phyloP scores from a whole-genome alignment of 1,140 invertebrate species.

The Danaus plexippus region DNA sequence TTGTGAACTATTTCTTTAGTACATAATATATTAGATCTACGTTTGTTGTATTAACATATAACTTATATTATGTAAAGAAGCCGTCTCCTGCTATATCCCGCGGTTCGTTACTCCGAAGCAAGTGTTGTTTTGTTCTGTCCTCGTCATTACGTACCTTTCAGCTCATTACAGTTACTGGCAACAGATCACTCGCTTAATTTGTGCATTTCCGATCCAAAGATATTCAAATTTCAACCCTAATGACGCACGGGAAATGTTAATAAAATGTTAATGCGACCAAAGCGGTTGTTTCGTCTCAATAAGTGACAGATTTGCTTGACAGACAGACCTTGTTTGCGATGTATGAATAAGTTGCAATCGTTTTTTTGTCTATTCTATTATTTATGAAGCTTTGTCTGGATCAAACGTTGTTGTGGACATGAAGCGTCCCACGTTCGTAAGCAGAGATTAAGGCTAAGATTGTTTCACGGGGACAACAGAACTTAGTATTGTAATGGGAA shows the following conservation, averaged over 20 bases:
- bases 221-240: constrained; percentile 70
- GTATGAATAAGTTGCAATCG: constrained; percentile 63
- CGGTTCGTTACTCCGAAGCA: constrained; percentile 56
- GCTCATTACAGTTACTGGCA: constrained; percentile 60
- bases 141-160: constrained; percentile 66
- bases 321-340: constrained; percentile 51
- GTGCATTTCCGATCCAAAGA: constrained; percentile 68
- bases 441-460: too few relatives aligned
- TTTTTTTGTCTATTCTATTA: constrained; percentile 58
- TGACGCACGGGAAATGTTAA: constrained; percentile 67
- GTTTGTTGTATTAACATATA: too few relatives aligned
- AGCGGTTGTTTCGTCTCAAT: constrained; percentile 50
- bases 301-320: constrained; percentile 71
- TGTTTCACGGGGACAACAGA: too few relatives aligned
- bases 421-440: too few relatives aligned
- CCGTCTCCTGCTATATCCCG: constrained; percentile 28
- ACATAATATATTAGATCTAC: too few relatives aligned
- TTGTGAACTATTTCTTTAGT: too few relatives aligned
- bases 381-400: constrained; percentile 41
- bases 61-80: constrained; percentile 15
- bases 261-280: constrained; percentile 68
- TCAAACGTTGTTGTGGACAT: constrained; percentile 11
- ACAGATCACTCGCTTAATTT: constrained; percentile 70
- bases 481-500: too few relatives aligned
- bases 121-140: constrained; percentile 65